phyloP scores from a whole-genome alignment of 2,113 vertebrate genomes.

The Halichoeres trimaculatus region DNA sequence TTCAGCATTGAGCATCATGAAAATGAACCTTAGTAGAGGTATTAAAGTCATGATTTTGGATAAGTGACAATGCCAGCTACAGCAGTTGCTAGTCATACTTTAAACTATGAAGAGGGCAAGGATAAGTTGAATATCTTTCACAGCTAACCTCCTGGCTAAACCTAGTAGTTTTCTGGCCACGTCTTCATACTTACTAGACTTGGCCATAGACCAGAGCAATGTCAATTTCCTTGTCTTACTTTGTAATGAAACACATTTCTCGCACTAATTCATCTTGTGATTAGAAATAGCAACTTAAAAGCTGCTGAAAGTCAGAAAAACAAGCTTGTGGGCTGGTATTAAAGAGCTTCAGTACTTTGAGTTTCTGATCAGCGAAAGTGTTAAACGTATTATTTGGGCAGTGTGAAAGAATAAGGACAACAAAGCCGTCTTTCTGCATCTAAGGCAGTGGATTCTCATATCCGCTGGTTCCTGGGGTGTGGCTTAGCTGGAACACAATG shows the following conservation, averaged over 20 bases:
- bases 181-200: background rate
- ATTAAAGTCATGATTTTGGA: too few species aligned
- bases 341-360: background rate
- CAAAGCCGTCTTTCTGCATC: background rate
- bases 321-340: background rate
- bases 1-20: too few species aligned
- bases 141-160: too few species aligned
- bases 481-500: constrained; percentile 27
- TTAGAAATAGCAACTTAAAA: background rate
- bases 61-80: too few species aligned
- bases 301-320: background rate
- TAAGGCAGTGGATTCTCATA: constrained; percentile 22
- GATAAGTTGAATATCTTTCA: too few species aligned
- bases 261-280: background rate
- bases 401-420: constrained; percentile 22
- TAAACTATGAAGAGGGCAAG: background rate
- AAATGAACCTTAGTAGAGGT: too few species aligned
- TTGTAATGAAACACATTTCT: background rate
- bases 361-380: constrained; percentile 8
- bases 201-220: background rate
- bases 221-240: background rate
- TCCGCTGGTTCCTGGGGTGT: background rate
- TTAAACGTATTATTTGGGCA: background rate
- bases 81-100: too few species aligned
- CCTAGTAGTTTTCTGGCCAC: too few species aligned